Conservation (phyloP, 2,888 invertebrate species). For the Macrophya alboannulata region DNA sequence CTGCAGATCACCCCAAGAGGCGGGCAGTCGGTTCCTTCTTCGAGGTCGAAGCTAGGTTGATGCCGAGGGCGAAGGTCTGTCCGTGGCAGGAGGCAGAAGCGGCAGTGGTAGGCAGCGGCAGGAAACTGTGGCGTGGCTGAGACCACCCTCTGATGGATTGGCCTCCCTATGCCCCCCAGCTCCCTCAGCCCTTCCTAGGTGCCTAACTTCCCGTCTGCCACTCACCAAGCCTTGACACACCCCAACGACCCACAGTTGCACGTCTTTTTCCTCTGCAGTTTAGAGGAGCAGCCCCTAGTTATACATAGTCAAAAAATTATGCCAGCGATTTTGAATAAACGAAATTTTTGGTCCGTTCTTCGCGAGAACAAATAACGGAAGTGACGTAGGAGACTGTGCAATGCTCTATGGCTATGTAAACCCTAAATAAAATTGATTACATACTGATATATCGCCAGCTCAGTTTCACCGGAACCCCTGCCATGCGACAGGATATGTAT, state of each 20-base stretch:
- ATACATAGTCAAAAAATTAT: not conserved
- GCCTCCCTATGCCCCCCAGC: conserved; percentile 32
- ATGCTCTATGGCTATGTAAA: not conserved
- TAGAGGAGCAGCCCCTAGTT: not conserved
- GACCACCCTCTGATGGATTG: conserved; percentile 51
- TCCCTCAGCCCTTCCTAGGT: conserved; percentile 9
- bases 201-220: conserved; percentile 31
- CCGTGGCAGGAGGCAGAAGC: conserved; percentile 45
- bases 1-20: not conserved
- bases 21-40: conserved; percentile 10
- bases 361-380: not conserved
- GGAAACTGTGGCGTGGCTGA: conserved; percentile 44
- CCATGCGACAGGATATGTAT: conserved; percentile 20
- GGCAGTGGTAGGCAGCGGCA: not conserved
- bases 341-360: not conserved
- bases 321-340: not conserved
- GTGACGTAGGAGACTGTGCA: not conserved
- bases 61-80: conserved; percentile 44
- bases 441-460: conserved; percentile 2
- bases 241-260: conserved; percentile 29
- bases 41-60: conserved; percentile 13
- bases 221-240: conserved; percentile 36
- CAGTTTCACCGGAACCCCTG: conserved; percentile 26
- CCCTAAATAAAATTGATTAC: conserved; percentile 37
- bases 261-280: conserved; percentile 16